Conservation (phyloP, 2,888 invertebrate genomes). For the Autographa gamma region DNA sequence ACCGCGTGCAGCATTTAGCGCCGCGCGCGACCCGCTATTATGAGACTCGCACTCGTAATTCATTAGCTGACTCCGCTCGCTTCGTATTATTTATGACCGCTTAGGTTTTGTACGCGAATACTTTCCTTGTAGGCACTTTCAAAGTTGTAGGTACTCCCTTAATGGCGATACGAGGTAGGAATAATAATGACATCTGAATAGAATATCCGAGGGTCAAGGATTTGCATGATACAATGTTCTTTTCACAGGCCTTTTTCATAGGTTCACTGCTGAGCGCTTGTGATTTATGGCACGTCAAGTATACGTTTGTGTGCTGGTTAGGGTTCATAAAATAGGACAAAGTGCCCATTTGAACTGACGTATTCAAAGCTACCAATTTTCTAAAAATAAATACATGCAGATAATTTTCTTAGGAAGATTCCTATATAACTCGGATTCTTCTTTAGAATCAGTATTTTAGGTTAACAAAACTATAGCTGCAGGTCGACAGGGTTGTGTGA, state of each 20-base stretch:
- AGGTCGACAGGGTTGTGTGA: conserved; percentile 12
- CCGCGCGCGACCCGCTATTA: conserved; percentile 74
- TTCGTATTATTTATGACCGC: conserved; percentile 82
- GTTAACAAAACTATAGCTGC: conserved; percentile 4
- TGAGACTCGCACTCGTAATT: conserved; percentile 80
- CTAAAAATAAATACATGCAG: conserved; percentile 1
- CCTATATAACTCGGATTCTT: background rate
- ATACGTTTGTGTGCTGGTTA: conserved; percentile 52
- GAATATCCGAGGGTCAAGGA: conserved; percentile 77
- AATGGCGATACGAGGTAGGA: conserved; percentile 71
- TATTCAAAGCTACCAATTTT: conserved; percentile 46
- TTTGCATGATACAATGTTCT: conserved; percentile 72
- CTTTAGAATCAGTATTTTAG: conserved; percentile 17
- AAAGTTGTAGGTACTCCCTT: conserved; percentile 69
- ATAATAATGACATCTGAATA: conserved; percentile 82
- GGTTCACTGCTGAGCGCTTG: conserved; percentile 59
- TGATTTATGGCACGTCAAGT: conserved; percentile 69
- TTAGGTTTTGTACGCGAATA: conserved; percentile 80
- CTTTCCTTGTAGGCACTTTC: conserved; percentile 72
- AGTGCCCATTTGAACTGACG: conserved; percentile 53
- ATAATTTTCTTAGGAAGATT: background rate
- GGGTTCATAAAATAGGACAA: conserved; percentile 62
- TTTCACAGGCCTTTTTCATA: conserved; percentile 65
- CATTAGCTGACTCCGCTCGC: conserved; percentile 83
- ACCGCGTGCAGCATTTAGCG: conserved; percentile 64